Percentiles rank a stretch among this genome's conserved stretches.
Conservation (phyloP, 1,140 invertebrate species). For the Trichonephila clavata region DNA sequence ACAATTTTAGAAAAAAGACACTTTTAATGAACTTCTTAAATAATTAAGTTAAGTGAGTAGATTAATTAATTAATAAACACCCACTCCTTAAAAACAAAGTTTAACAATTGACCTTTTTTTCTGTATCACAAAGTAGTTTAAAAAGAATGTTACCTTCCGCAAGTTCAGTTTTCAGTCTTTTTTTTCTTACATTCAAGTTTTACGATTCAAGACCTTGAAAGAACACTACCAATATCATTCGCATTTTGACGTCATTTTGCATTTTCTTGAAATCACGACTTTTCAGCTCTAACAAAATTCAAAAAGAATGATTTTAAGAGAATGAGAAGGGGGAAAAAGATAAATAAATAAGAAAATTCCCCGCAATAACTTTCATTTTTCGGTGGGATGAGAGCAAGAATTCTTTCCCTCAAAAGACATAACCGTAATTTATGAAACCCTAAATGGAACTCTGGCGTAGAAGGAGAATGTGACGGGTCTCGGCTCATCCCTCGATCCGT, state of each 20-base stretch:
- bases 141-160: no score
- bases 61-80: no score
- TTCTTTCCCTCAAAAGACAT: not conserved
- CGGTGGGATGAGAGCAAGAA: not conserved
- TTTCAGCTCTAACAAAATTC: constrained; percentile 4
- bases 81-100: no score
- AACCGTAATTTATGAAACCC: constrained; percentile 46
- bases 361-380: constrained; percentile 29
- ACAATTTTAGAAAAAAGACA: no score
- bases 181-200: no score
- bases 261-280: not conserved
- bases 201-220: not conserved
- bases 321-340: not conserved
- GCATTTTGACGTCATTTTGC: no score
- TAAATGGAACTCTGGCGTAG: constrained; percentile 36
- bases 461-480: constrained; percentile 10
- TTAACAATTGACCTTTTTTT: no score
- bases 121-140: no score
- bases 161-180: no score
- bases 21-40: no score
- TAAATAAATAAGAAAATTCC: not conserved
- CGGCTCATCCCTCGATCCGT: not conserved
- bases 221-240: not conserved
- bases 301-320: not conserved
- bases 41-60: no score